Percentiles rank a stretch among this genome's conserved stretches.
Evolutionary conservation across 2,797 vertebrate genomes (phyloP).

Genomic region (Cyclopterus lumpus): DNA sequence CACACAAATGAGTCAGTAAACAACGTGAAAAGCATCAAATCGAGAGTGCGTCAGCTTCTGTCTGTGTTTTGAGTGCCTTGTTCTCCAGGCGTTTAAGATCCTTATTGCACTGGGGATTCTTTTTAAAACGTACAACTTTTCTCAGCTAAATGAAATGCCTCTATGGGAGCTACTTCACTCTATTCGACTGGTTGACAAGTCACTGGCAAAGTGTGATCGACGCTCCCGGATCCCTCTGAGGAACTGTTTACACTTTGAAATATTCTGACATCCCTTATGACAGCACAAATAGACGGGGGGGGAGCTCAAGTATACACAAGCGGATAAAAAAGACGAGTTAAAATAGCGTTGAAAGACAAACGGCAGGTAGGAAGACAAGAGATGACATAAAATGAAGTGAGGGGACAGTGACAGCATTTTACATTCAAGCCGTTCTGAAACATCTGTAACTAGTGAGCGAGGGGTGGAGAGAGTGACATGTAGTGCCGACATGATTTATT

Average conservation of each 20-base stretch:
- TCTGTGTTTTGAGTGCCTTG: conserved; percentile 21
- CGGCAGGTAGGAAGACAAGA: conserved; percentile 17
- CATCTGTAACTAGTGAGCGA: conserved; percentile 23
- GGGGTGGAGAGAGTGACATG: conserved; percentile 7
- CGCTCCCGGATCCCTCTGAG: conserved; percentile 46
- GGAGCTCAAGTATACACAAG: conserved; percentile 27
- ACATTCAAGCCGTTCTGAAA: conserved; percentile 35
- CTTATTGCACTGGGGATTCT: conserved; percentile 43
- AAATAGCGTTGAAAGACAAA: conserved; percentile 24
- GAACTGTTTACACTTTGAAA: conserved; percentile 11
- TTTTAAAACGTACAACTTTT: conserved; percentile 9
- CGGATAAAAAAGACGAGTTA: conserved; percentile 22
- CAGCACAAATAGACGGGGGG: conserved; percentile 41
- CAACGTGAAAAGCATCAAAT: conserved; percentile 30
- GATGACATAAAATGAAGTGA: conserved; percentile 22
- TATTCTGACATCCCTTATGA: conserved; percentile 50
- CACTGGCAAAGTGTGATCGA: conserved; percentile 55
- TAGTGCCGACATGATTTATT: conserved; percentile 29
- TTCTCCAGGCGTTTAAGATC: conserved; percentile 33
- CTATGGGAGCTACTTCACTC: conserved; percentile 34
- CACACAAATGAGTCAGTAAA: conserved; percentile 35
- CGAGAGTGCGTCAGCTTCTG: conserved; percentile 23
- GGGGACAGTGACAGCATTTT: conserved; percentile 23
- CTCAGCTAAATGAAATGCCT: conserved; percentile 38
- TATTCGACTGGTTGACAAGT: conserved; percentile 57